Conservation (phyloP, 92 coral and sea anemone species). For the Epizoanthus scotinus region DNA sequence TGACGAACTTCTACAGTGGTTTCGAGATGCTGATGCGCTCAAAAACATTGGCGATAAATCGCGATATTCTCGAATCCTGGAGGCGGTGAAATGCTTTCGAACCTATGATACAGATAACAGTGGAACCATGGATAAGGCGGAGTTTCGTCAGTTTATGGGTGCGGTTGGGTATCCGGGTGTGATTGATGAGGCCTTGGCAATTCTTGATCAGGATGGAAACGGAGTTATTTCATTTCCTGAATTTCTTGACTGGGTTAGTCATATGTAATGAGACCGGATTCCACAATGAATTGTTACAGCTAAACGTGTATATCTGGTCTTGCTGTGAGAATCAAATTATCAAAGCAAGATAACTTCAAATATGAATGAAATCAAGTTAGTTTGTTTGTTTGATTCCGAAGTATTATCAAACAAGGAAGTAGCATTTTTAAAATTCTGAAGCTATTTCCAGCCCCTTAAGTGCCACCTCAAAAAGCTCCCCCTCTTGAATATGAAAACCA, state of each 20-base stretch:
- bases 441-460: too few relatives aligned
- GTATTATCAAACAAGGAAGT: too few relatives aligned
- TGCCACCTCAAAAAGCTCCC: too few relatives aligned
- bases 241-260: constrained; percentile 75
- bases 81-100: constrained; percentile 80
- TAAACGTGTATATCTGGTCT: too few relatives aligned
- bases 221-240: constrained; percentile 88
- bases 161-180: constrained; percentile 47
- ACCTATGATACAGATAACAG: constrained; percentile 75
- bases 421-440: too few relatives aligned
- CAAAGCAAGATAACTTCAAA: too few relatives aligned
- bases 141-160: constrained; percentile 66
- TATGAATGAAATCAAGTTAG: too few relatives aligned
- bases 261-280: too few relatives aligned
- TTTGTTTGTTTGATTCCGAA: too few relatives aligned
- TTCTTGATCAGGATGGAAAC: constrained; percentile 80
- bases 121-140: constrained; percentile 81
- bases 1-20: constrained; percentile 79
- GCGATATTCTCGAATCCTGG: constrained; percentile 59
- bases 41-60: constrained; percentile 62
- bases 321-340: too few relatives aligned
- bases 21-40: constrained; percentile 67
- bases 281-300: too few relatives aligned
- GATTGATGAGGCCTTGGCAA: constrained; percentile 48
- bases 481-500: too few relatives aligned